Percentiles rank a stretch among this genome's conserved stretches.
Conservation (phyloP, 2,888 invertebrate species). For the Cecidostiba fungosa region DNA sequence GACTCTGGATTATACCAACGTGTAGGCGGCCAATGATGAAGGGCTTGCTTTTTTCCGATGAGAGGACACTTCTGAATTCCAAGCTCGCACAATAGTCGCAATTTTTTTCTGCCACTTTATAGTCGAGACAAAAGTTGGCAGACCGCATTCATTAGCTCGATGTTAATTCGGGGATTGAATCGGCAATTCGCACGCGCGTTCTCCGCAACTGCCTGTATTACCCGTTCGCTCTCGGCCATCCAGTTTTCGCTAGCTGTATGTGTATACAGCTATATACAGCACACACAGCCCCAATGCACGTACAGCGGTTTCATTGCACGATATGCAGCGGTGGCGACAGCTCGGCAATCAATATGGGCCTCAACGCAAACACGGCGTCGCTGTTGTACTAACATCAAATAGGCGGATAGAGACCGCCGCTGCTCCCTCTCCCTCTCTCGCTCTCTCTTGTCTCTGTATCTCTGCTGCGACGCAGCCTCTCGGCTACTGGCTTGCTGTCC, state of each 20-base stretch:
- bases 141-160: background rate
- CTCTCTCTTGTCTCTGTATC: background rate
- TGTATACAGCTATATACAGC: background rate
- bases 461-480: background rate
- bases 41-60: background rate
- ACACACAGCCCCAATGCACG: background rate
- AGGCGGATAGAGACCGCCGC: conserved; percentile 78
- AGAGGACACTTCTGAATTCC: background rate
- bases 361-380: conserved; percentile 80
- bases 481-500: background rate
- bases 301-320: conserved; percentile 25
- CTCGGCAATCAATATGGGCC: conserved; percentile 80
- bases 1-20: background rate
- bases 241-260: background rate
- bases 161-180: conserved; percentile 17
- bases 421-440: background rate
- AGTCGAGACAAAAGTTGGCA: no score
- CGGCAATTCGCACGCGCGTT: background rate
- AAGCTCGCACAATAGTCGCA: background rate
- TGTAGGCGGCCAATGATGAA: background rate
- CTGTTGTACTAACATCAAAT: conserved; percentile 81
- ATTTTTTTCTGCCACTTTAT: no score
- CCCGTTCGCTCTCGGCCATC: background rate
- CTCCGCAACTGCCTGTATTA: background rate
- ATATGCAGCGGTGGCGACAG: conserved; percentile 73